A percentile compares a stretch with the other conserved stretches of the same genome.
phyloP scores from a whole-genome alignment of 2,888 invertebrate species.

The Eubasilissa splendida region DNA sequence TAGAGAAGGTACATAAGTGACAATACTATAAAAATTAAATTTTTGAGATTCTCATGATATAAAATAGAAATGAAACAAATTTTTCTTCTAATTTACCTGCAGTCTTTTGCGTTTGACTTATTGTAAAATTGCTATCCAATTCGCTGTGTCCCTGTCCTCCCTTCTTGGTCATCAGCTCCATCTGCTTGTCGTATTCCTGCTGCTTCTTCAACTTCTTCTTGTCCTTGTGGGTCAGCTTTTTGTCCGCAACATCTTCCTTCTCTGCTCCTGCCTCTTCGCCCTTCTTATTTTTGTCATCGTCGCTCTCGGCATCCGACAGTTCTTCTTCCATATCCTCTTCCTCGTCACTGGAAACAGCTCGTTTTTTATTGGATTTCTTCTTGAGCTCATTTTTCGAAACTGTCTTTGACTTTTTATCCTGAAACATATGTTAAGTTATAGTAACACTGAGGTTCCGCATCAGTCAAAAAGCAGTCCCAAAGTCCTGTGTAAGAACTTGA shows the following conservation, averaged over 20 bases:
- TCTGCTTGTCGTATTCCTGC: slow-evolving; percentile 89
- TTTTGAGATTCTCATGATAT: no score
- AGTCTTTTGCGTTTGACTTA: slow-evolving; percentile 87
- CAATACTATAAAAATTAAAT: no score
- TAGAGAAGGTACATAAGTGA: no score
- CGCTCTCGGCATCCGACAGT: slow-evolving; percentile 62
- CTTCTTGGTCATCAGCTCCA: slow-evolving; percentile 88
- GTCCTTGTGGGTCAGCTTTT: slow-evolving; percentile 91
- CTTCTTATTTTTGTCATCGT: slow-evolving; percentile 60
- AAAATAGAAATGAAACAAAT: no score
- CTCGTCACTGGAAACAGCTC: slow-evolving; percentile 47
- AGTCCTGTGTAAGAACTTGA: no score
- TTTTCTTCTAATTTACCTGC: slow-evolving; percentile 66
- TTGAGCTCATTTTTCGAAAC: slow-evolving; percentile 57
- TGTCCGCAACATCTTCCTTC: slow-evolving; percentile 71
- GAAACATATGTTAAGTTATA: background rate
- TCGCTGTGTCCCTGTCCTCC: slow-evolving; percentile 93
- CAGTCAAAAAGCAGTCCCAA: no score
- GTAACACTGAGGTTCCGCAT: no score
- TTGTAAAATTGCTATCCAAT: slow-evolving; percentile 94
- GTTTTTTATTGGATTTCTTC: slow-evolving; percentile 53
- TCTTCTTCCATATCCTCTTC: slow-evolving; percentile 49
- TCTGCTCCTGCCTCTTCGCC: slow-evolving; percentile 52
- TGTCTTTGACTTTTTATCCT: slow-evolving; percentile 56
- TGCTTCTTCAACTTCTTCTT: slow-evolving; percentile 93